Base-by-base conservation (phyloP, 1,140 invertebrate species). In the Drosophila sp. region DNA sequence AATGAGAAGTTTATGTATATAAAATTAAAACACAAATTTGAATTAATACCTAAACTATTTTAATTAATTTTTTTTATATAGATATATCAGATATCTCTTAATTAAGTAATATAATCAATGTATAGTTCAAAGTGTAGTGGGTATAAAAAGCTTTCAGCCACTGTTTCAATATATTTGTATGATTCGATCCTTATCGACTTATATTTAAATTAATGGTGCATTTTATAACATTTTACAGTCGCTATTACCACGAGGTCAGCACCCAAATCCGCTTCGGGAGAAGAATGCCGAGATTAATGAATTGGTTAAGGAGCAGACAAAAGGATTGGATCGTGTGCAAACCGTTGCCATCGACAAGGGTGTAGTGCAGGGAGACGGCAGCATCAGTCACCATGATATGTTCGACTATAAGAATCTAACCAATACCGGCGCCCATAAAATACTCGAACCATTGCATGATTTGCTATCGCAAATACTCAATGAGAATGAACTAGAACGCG, bases 331-430 rank as follows among this genome's bases (percentile, higher is more conserved):
- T 38, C 93, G 92, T 54, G 94, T 95, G 16, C 96, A 96, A 92
- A 93, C 96, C 57, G 94, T 97, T 41, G 92, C 93, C 65, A 95
- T 96, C 74, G 96, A 96, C 83, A 95, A 96, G 80, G 95, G 95
- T 21, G 94, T 97, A 76, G 94, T 97, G 36, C 94, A 96, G 82
- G 93, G 93, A 40, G 96, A 97, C 92, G 96, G 96, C 7, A 94
- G 94, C 18, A 97, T 98, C 59, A 96, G 95, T 90, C 96, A 97
- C 89, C 95, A 95, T 83, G 97, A 98, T 90, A 97, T 98, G 96
- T 92, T 92, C 86, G 97, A 98, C 92, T 98, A 97, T 92, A 93
- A 97, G 27, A 96, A 97, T 89, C 93, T 97, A 32, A 97, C 96
- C 2, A 95, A 96, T 92, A 93, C 94, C 54, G 97, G 96, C 41